A percentile compares a stretch with the other conserved stretches of the same genome.
Conservation (phyloP, 2,797 vertebrate species). For the Vipera ursinii region DNA sequence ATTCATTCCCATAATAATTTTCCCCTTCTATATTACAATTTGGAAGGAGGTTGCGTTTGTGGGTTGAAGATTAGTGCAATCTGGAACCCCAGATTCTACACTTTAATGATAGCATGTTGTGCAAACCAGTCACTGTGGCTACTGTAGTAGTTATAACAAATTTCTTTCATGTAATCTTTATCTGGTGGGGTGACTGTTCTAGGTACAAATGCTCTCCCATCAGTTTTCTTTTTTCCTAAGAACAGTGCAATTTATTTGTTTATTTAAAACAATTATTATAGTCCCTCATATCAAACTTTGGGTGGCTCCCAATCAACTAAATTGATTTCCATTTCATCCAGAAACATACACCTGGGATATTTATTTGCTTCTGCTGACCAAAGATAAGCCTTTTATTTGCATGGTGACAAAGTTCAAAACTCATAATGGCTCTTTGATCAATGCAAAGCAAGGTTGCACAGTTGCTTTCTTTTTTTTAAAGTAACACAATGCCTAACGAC, state of each 20-base stretch:
- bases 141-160: background rate
- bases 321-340: background rate
- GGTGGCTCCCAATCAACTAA: background rate
- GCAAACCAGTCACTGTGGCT: background rate
- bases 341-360: background rate
- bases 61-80: background rate
- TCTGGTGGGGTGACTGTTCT: background rate
- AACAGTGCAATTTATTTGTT: background rate
- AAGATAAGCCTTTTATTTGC: background rate
- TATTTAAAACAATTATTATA: background rate
- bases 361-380: background rate
- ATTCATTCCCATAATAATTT: background rate
- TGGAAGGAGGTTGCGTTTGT: background rate
- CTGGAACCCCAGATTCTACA: background rate
- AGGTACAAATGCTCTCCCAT: background rate
- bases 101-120: background rate
- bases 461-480: background rate
- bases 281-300: background rate
- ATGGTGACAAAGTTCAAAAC: background rate
- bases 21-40: background rate
- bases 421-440: background rate
- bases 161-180: background rate
- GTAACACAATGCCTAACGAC: background rate
- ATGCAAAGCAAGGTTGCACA: background rate
- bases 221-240: background rate